phyloP scores from a whole-genome alignment of 2,888 invertebrate genomes.

The Leucania comma region DNA sequence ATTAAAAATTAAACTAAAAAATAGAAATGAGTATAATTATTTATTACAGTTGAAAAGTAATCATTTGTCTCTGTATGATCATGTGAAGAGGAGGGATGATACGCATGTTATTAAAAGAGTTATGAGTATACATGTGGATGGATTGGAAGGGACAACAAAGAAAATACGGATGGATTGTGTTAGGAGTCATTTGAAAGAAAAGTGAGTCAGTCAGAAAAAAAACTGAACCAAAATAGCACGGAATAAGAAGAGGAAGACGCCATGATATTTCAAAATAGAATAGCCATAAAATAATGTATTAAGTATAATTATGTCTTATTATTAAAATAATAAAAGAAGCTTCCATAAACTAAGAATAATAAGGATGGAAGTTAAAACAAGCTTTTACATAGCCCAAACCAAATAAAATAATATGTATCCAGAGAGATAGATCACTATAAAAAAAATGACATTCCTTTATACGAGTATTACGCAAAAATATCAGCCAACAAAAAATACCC shows the following conservation, averaged over 20 bases:
- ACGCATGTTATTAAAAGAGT: neutral
- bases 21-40: neutral
- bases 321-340: neutral
- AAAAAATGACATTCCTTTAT: neutral
- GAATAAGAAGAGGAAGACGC: too few relatives aligned
- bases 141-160: too few relatives aligned
- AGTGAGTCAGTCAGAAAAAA: too few relatives aligned
- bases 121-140: neutral
- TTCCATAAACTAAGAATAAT: neutral
- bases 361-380: neutral
- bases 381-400: neutral
- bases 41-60: too few relatives aligned
- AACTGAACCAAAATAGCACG: too few relatives aligned
- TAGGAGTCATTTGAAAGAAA: too few relatives aligned
- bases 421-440: neutral
- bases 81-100: too few relatives aligned
- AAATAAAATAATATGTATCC: neutral
- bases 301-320: neutral
- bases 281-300: too few relatives aligned
- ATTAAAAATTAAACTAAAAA: conserved; percentile 3
- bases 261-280: too few relatives aligned
- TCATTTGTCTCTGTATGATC: too few relatives aligned
- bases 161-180: too few relatives aligned
- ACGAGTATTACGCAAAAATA: neutral
- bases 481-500: neutral